phyloP scores from a whole-genome alignment of 1,140 invertebrate species.

The Drosophila bipectinata region DNA sequence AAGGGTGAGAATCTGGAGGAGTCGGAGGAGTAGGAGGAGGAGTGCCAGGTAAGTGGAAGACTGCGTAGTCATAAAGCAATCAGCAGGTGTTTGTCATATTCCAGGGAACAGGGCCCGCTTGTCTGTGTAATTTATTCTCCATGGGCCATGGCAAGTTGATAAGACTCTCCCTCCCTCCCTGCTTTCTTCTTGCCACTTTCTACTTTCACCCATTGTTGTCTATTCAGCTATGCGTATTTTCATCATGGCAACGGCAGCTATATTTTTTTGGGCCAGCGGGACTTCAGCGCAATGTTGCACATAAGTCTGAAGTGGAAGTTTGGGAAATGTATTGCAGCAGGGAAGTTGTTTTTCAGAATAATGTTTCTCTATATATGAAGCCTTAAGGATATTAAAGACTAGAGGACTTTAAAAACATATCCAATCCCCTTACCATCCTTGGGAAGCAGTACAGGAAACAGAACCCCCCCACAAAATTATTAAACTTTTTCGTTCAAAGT shows the following conservation, averaged over 20 bases:
- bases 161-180: slow-evolving; percentile 15
- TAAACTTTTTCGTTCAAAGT: slow-evolving; percentile 37
- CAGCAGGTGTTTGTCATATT: slow-evolving; percentile 72
- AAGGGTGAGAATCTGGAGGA: background rate
- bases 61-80: slow-evolving; percentile 50
- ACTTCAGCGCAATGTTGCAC: background rate
- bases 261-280: slow-evolving; percentile 23
- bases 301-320: slow-evolving; percentile 7
- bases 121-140: slow-evolving; percentile 58
- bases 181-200: background rate
- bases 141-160: slow-evolving; percentile 43
- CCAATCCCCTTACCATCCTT: background rate
- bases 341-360: slow-evolving; percentile 10
- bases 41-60: background rate
- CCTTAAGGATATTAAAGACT: background rate
- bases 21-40: background rate
- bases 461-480: background rate
- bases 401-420: background rate
- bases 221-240: slow-evolving; percentile 5
- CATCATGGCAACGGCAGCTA: slow-evolving; percentile 24
- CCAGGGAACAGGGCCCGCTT: slow-evolving; percentile 9
- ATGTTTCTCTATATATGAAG: background rate
- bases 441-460: background rate
- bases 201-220: slow-evolving; percentile 3
- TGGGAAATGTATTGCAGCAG: slow-evolving; percentile 12